Evolutionary conservation across 2,113 vertebrate species (phyloP).

Genomic region (Dinomys branickii): DNA sequence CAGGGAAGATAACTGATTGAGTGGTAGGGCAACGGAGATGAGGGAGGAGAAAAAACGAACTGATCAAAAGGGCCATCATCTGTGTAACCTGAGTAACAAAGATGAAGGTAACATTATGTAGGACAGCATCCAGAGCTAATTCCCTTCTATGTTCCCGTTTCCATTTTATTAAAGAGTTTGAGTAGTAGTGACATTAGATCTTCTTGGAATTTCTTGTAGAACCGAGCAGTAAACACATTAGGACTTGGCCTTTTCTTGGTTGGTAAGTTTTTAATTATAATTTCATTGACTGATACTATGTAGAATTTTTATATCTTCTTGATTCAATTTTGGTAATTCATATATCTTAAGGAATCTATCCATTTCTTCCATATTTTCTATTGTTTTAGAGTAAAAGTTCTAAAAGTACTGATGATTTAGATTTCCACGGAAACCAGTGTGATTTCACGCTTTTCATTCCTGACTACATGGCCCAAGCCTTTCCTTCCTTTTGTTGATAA

Average conservation of each 20-base stretch:
- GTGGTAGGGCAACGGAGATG: too few relatives aligned
- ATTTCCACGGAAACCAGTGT: not conserved
- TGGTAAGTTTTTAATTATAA: not conserved
- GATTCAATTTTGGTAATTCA: not conserved
- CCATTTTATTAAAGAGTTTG: not conserved
- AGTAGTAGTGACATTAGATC: not conserved
- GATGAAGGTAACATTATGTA: too few relatives aligned
- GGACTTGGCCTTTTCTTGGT: not conserved
- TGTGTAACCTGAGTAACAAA: too few relatives aligned
- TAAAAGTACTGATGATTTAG: not conserved
- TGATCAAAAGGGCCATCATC: too few relatives aligned
- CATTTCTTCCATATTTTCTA: not conserved
- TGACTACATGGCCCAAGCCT: not conserved
- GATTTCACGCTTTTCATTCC: not conserved
- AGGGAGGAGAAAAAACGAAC: too few relatives aligned
- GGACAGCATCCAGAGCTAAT: too few relatives aligned
- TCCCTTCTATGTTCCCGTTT: too few relatives aligned
- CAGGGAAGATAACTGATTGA: too few relatives aligned
- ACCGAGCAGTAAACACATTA: not conserved
- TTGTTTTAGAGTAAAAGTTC: not conserved
- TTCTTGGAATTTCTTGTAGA: not conserved
- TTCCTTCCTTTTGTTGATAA: not conserved
- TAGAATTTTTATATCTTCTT: not conserved
- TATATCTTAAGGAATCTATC: not conserved
- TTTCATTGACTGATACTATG: not conserved